Base-by-base conservation (phyloP, 2,797 vertebrate species). In the Austrolebias charrua region DNA sequence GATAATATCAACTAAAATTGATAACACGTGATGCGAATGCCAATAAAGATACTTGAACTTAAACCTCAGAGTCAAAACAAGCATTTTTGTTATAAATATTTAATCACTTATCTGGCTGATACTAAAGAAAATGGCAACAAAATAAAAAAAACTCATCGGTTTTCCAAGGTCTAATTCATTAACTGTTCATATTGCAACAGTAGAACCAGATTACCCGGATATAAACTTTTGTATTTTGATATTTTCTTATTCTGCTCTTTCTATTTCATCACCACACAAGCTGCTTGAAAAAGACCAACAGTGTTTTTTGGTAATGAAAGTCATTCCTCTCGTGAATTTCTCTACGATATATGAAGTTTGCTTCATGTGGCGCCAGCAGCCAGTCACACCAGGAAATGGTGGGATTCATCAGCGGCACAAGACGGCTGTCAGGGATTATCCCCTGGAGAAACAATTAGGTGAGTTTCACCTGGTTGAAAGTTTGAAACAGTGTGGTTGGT, bases 311-410 rank as follows among this genome's bases (percentile, higher is more conserved):
- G 20, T 43, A 46, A 50, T 40, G 4, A 76, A 64, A 49, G 20
- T 13, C 43, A 35, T 51, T 43, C 0, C 19, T 75, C 55, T 54
- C 55, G 24, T 54, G 46, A 63, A 69, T 69, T 64, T 69, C 59
- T 57, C 31, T 64, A 69, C 60, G 62, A 78, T 54, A 58, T n/a
- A 31, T 71, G 47, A 61, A 60, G 44, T 55, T 50, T 20, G 57
- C 43, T 60, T 67, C 35, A 66, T 42, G 45, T 24, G 16, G 7
- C 31, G 20, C 64, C 49, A 63, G 43, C 42, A 47, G 55, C 38
- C 28, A 31, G 40, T 63, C 55, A 40, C 15, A 40, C 44, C 2
- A 55, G 64, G 62, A 54, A 52, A 63, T 40, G 46, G 38, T 29
- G 46, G 53, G 29, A 60, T 51, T 55, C 18, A 54, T 45, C 31